Base-by-base conservation (phyloP, 2,797 vertebrate species). In the Arrhamphus sclerolepis region DNA sequence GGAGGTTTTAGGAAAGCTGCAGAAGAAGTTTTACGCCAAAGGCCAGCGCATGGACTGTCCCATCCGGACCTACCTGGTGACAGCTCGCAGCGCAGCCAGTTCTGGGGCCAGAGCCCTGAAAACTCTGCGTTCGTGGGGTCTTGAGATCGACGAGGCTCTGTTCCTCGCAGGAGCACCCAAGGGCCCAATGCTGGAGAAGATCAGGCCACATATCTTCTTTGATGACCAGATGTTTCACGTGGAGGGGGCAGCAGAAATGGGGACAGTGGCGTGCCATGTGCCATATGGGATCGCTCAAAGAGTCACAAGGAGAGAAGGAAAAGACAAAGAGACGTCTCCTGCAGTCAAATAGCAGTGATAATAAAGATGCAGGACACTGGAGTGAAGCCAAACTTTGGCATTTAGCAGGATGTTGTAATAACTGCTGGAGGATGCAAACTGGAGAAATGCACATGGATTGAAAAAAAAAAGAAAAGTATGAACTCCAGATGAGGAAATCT, bases 211-310 rank as follows among this genome's bases (percentile, higher is more conserved):
- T 64, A 96, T 98, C 83, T 98, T 97, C 91, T 98, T 98, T 0
- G 96, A 98, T 0, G 97, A 98, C 84, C 96, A 98, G 91, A 96
- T 97, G 95, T 97, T 96, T 83, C 96, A 98, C 0, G 94, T 97
- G 76, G 93, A 96, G 21, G 96, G 96, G 0, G 97, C 97, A 16
- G 92, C 94, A 29, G 94, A 96, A 80, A 70, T 95, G 87, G 97
- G 97, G 68, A 94, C 96, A 0, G 90, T 98, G 1, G 96, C 96
- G 0, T 96, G 96, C 14, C 96, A 98, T 0, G 96, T 98, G 10
- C 96, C 89, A 46, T 88, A 90, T 44, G 89, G 95, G 39, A 58
- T 96, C 6, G 91, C 92, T 3, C 95, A 98, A 86, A 93, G 52
- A 53, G 70, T 86, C 16, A 16, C 28, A n/a, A 80, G 64, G 56